Evolutionary conservation across 35 echinoderm and acorn worm species (phyloP).

Genomic region (Diadema setosum): DNA sequence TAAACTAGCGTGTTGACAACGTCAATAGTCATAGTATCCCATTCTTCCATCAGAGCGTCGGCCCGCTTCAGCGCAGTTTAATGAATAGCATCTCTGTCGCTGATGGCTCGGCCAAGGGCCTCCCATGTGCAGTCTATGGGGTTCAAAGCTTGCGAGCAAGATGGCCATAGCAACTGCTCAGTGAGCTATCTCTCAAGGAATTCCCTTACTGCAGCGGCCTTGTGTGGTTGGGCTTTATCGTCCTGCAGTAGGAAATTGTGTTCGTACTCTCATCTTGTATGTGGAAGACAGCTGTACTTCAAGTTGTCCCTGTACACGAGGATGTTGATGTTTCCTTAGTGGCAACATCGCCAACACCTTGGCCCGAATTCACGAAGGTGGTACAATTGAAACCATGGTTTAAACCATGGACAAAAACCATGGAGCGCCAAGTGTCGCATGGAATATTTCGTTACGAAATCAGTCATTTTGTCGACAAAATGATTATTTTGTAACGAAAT

Average conservation of each 20-base stretch:
- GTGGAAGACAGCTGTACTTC: background rate
- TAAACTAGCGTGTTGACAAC: background rate
- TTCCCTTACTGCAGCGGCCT: background rate
- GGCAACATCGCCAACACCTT: too few species aligned
- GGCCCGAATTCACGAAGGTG: too few species aligned
- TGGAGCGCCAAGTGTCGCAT: too few species aligned
- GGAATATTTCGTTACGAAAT: too few species aligned
- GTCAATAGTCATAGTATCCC: background rate
- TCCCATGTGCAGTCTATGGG: too few species aligned
- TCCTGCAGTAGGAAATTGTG: background rate
- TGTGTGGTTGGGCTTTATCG: background rate
- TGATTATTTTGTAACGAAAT: too few species aligned
- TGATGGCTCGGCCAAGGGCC: too few species aligned
- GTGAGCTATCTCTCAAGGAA: background rate
- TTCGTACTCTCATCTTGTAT: background rate
- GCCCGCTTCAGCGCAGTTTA: too few species aligned
- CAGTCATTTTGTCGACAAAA: too few species aligned
- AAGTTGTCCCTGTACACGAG: background rate
- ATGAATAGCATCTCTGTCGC: background rate
- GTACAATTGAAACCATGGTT: too few species aligned
- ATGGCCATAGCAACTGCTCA: background rate
- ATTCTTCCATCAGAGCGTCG: background rate
- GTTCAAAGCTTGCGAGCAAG: too few species aligned
- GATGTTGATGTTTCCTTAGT: background rate
- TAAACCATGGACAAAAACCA: too few species aligned